Base-by-base conservation (phyloP, 2,797 vertebrate genomes). In the Melopsittacus undulatus region DNA sequence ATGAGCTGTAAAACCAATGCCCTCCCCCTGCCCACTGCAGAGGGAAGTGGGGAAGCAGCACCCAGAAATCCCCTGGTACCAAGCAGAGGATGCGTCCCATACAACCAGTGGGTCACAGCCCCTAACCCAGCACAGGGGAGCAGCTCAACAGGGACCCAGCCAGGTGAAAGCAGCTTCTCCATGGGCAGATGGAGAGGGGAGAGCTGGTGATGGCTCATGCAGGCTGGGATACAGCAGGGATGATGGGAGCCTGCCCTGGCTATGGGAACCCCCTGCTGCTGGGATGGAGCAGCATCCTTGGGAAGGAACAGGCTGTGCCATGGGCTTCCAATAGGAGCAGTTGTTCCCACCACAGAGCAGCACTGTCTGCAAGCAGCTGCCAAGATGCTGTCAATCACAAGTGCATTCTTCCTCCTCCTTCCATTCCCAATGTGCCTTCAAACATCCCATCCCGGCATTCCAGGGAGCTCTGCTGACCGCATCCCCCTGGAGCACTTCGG, bases 121-220 rank as follows among this genome's bases (percentile, higher is more conserved):
- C 67, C 59, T n/a, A 18, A 57, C 0, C 0, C 30, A 4, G 66
- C 4, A 0, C 3, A 12, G 59, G 42, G 45, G 66, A 82, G 72
- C 0, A 77, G 1, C 36, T 22, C 30, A 48, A 7, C 67, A 17
- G 16, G 57, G 45, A 17, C n/a, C 10, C 46, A 56, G 91, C 87
- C 87, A 93, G 84, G 95, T 79, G 84, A 94, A 87, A 91, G 14
- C 89, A 59, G 82, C 76, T 77, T 24, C 82, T 45, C 70, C 95
- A 92, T 94, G 91, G 93, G 68, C 89, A 83, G 64, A 27, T 4
- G 48, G 32, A 79, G 68, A 36, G 7, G 29, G 26, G 29, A 27
- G 75, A 17, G 38, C 45, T 62, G 0, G 2, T 8, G 34, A 51
- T 62, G 51, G 66, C 74, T 91, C 57, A 10, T 43, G 38, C 32